Evolutionary conservation across 2,888 invertebrate species (phyloP), one percentile per base, ranked within the genome.

Genomic region (Isoperla grammatica): DNA sequence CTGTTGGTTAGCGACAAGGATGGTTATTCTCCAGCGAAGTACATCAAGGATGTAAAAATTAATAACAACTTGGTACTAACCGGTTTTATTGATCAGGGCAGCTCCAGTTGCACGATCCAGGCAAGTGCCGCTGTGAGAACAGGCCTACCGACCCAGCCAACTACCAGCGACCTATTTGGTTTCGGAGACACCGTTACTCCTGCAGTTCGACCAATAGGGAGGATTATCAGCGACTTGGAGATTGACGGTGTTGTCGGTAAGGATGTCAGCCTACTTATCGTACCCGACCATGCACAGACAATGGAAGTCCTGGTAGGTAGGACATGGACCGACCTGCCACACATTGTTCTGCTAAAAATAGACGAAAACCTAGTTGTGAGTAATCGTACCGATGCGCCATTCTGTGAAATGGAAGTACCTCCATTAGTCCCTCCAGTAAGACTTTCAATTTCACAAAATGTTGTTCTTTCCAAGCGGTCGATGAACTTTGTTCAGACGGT

Each of bases 51-150:
- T 4, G 48, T 48, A 12, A 4, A 11, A 20, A 4, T 48, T 19
- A 48, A 48, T n/a, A 23, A 20, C 19, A 12, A 48, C 19, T 48
- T 48, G 20, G n/a, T n/a, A 5, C 5, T 48, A n/a, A 17, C 20
- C n/a, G 45, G 45, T 2, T 23, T 48, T 8, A 20, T 48, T 4
- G 48, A 48, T 20, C 12, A 23, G 6, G 48, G 48, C 22, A 48
- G 48, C 23, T 48, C 48, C 2, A 20, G 48, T 13, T 48, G 48
- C 22, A 48, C 48, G 8, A 48, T 48, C 8, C 48, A 48, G n/a
- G 48, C 48, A 6, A 23, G 2, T n/a, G n/a, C n/a, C n/a, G n/a
- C n/a, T n/a, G n/a, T n/a, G n/a, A n/a, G n/a, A n/a, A n/a, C n/a
- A n/a, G 48, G 48, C 3, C 20, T 22, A 9, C 8, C 48, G 9